Base-by-base conservation (phyloP, 2,797 vertebrate species). In the Tachyglossus aculeatus region DNA sequence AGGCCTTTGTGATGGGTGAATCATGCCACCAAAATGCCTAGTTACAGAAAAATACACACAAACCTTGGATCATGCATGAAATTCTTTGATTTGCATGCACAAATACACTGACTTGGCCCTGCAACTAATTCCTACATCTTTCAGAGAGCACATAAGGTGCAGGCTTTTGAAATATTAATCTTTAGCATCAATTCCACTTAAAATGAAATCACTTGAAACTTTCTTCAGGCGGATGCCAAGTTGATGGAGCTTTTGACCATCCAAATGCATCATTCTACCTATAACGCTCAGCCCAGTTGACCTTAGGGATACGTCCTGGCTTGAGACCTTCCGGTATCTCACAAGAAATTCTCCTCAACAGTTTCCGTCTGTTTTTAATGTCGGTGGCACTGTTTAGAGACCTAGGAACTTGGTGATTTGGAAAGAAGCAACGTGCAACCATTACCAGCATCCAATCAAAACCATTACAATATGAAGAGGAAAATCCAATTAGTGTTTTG, bases 301-400 rank as follows among this genome's bases (percentile, higher is more conserved):
- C n/a, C n/a, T n/a, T n/a, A n/a, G n/a, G n/a, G n/a, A n/a, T n/a
- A n/a, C n/a, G n/a, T n/a, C n/a, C n/a, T n/a, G n/a, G 47, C 52
- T 13, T 5, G 57, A 59, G 14, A 14, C 44, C 57, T 78, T 71
- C 54, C 67, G 74, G 57, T 1, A 10, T 47, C 18, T 71, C 41
- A 64, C 62, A 74, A 73, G 48, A 81, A 39, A 90, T 74, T 61
- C 73, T 37, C 24, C 51, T 85, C 90, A 84, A 81, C 83, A 88
- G 74, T 77, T 64, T n/a, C n/a, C n/a, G 72, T 90, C 86, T 90
- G 87, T 90, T 89, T 83, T 84, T 64, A 84, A 86, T 80, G 81
- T 82, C 74, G 85, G 61, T 71, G 85, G 88, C 88, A 86, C 80
- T 75, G 51, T 59, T 77, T 85, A 76, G 78, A 82, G 74, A 77